phyloP scores from a whole-genome alignment of 2,113 vertebrate genomes.

The Nycticebus coucang region DNA sequence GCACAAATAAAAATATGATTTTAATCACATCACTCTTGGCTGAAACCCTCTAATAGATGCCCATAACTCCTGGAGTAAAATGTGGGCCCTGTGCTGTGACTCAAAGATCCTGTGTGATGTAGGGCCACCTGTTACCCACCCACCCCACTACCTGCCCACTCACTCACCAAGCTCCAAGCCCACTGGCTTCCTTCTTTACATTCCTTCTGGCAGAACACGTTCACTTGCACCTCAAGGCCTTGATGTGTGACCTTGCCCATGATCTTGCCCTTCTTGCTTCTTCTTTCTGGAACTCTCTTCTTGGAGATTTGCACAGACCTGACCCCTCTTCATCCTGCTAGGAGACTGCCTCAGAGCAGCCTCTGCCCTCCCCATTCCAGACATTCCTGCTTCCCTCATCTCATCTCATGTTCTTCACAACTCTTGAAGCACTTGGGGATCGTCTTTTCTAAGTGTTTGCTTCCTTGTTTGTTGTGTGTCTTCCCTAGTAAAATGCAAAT shows the following conservation, averaged over 20 bases:
- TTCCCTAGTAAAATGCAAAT: not conserved
- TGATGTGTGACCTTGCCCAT: too few species aligned
- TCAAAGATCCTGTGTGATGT: rapidly evolving
- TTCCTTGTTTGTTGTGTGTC: not conserved
- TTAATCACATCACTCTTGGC: not conserved
- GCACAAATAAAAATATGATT: not conserved
- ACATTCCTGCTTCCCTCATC: rapidly evolving
- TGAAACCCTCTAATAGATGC: not conserved
- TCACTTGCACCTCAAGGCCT: rapidly evolving
- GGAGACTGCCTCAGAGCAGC: not conserved
- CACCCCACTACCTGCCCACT: rapidly evolving
- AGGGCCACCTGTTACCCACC: rapidly evolving
- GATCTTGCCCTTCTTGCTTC: rapidly evolving
- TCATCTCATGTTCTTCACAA: not conserved
- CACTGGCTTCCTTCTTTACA: not conserved
- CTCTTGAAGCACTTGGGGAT: not conserved
- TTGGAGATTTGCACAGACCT: not conserved
- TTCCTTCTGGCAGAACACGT: not conserved
- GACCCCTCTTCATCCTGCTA: not conserved
- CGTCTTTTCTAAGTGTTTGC: not conserved
- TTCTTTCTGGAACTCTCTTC: not conserved
- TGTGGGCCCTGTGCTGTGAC: rapidly evolving
- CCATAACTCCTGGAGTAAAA: not conserved
- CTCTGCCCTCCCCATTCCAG: rapidly evolving
- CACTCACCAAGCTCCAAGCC: not conserved